These are phyloP conservation scores for Crossoptilon crossoptilon DNA, from an alignment of 2,797 vertebrate species.

Conservation along the genomic window DNA sequence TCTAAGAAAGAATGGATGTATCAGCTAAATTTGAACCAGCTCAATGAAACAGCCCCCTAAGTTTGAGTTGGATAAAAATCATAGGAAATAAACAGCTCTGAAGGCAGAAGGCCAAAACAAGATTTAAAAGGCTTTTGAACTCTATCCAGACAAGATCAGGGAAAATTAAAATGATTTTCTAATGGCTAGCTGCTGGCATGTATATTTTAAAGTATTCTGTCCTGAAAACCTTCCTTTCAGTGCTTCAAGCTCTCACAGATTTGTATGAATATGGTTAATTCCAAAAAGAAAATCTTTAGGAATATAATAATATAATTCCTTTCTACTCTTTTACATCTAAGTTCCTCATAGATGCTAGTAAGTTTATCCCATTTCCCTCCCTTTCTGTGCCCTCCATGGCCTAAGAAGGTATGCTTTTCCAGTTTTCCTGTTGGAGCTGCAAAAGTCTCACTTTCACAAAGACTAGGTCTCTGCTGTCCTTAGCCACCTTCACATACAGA, in stretches of 20 bases:
- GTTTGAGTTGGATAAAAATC: slow-evolving; percentile 46
- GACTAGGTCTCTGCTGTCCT: neutral
- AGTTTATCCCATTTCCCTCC: neutral
- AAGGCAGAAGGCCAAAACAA: slow-evolving; percentile 61
- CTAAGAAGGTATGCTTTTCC: neutral
- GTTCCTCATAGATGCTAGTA: neutral
- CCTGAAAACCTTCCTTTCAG: slow-evolving; percentile 20
- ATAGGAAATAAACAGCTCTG: slow-evolving; percentile 49
- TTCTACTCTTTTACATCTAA: neutral
- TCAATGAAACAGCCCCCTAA: slow-evolving; percentile 15
- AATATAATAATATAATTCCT: slow-evolving; percentile 26
- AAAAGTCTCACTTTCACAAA: neutral
- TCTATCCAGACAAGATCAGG: slow-evolving; percentile 39
- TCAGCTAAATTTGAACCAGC: slow-evolving; percentile 52
- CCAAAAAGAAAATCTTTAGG: slow-evolving; percentile 28
- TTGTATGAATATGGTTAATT: slow-evolving; percentile 36
- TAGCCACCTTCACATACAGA: neutral
- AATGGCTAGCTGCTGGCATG: neutral
- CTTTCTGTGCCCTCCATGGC: neutral
- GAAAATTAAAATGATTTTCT: slow-evolving; percentile 52
- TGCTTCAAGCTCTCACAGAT: neutral
- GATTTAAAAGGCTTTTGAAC: slow-evolving; percentile 64
- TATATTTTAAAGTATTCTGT: slow-evolving; percentile 42
- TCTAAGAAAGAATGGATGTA: neutral
- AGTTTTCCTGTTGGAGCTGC: neutral